These are phyloP conservation scores for Philaethria dido DNA, from an alignment of 2,888 invertebrate genomes.

Conservation along the genomic window DNA sequence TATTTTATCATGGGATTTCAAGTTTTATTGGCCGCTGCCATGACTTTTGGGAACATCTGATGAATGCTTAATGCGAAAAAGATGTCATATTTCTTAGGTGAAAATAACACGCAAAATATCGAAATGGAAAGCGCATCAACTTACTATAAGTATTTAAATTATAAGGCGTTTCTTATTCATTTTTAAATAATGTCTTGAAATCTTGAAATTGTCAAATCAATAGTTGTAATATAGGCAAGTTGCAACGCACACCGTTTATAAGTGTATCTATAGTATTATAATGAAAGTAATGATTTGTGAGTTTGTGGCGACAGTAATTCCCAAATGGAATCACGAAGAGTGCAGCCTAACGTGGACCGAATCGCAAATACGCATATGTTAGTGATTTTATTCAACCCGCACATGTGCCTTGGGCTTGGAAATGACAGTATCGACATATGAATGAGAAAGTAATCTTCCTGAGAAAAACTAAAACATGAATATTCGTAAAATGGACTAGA, in stretches of 20 bases:
- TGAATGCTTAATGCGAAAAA: constrained; percentile 24
- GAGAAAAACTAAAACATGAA: not conserved
- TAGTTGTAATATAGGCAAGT: not conserved
- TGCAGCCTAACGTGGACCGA: constrained; percentile 74
- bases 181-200: not conserved
- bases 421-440: constrained; percentile 27
- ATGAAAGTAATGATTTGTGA: constrained; percentile 81
- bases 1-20: constrained; percentile 78
- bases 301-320: constrained; percentile 78
- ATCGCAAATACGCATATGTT: constrained; percentile 78
- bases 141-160: not conserved
- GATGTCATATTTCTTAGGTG: not conserved
- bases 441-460: constrained; percentile 33
- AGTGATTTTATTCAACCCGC: constrained; percentile 65
- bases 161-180: not conserved
- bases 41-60: constrained; percentile 41
- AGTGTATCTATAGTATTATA: constrained; percentile 48
- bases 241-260: not conserved
- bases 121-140: not conserved
- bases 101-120: not conserved
- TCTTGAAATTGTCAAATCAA: not conserved
- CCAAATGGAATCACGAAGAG: constrained; percentile 82
- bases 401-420: constrained; percentile 37
- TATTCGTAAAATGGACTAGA: not conserved
- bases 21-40: constrained; percentile 69